phyloP scores from a whole-genome alignment of 2,797 vertebrate species.

The Denticeps clupeoides region DNA sequence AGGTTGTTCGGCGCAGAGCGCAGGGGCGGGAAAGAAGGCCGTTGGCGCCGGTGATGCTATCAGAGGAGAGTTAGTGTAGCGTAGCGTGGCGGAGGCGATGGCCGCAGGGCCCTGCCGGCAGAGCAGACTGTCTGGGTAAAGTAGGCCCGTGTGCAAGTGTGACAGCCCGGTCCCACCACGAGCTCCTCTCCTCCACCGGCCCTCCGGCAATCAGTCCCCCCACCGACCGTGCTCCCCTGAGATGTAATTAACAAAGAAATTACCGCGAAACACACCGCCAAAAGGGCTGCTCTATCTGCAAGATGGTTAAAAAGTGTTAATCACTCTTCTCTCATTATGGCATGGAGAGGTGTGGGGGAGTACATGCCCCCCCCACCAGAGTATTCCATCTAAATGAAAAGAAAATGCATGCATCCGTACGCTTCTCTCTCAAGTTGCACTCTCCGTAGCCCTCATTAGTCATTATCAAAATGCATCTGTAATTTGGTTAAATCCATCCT shows the following conservation, averaged over 20 bases:
- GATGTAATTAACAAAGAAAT: constrained; percentile 72
- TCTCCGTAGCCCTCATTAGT: constrained; percentile 27
- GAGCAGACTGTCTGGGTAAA: constrained; percentile 32
- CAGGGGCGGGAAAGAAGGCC: not conserved
- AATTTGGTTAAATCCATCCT: constrained; percentile 18
- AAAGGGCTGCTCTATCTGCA: constrained; percentile 45
- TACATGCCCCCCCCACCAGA: constrained; percentile 3
- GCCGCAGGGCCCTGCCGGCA: not conserved
- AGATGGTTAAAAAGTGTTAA: constrained; percentile 52
- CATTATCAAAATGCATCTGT: constrained; percentile 24
- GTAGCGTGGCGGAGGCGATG: not conserved
- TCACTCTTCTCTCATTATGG: constrained; percentile 49
- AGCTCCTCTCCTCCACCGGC: constrained; percentile 38
- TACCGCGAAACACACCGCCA: constrained; percentile 54
- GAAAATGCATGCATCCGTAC: not conserved
- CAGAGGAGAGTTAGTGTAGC: not conserved
- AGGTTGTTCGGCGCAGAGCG: constrained; percentile 17
- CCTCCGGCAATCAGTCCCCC: constrained; percentile 6
- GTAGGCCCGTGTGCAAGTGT: constrained; percentile 52
- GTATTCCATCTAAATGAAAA: constrained; percentile 8
- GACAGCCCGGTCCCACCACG: constrained; percentile 45
- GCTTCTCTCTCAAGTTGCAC: constrained; percentile 5
- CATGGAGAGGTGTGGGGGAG: constrained; percentile 4
- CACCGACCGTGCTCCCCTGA: constrained; percentile 41
- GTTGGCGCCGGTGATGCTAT: not conserved